Conservation (phyloP, 2,113 vertebrate species). For the Colossoma macropomum region DNA sequence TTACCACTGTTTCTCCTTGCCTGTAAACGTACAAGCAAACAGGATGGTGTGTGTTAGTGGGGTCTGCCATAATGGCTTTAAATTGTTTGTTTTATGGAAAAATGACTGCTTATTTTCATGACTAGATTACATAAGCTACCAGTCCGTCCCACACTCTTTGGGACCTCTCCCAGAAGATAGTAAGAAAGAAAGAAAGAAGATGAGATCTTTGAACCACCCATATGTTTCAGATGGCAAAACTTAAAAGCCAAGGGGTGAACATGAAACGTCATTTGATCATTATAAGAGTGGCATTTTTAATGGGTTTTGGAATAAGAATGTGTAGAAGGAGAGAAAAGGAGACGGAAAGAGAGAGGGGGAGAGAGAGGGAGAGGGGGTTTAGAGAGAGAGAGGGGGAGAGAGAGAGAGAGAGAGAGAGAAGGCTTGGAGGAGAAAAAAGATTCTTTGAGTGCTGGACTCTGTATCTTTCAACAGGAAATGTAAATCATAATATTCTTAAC, state of each 20-base stretch:
- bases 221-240: not conserved
- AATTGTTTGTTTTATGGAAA: slow-evolving; percentile 8
- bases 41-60: slow-evolving; percentile 12
- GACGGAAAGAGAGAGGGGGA: not conserved
- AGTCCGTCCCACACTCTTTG: not conserved
- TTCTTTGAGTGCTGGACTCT: slow-evolving; percentile 4
- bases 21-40: not conserved
- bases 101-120: slow-evolving; percentile 22
- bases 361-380: not conserved
- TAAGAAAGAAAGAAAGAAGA: not conserved
- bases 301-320: not conserved
- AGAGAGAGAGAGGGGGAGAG: too few species aligned
- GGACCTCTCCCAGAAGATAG: not conserved
- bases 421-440: not conserved
- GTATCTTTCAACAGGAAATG: slow-evolving; percentile 22
- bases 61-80: slow-evolving; percentile 1
- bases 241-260: slow-evolving; percentile 1
- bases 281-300: not conserved
- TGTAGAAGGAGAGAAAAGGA: not conserved
- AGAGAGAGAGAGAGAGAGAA: not conserved
- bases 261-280: not conserved
- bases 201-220: not conserved
- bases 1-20: not conserved
- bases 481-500: slow-evolving; percentile 33
- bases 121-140: slow-evolving; percentile 2